Percentiles rank a stretch among this genome's conserved stretches.
These are phyloP conservation scores for Saxidomus purpurata DNA, from an alignment of 1,140 invertebrate species.

Conservation along the genomic window DNA sequence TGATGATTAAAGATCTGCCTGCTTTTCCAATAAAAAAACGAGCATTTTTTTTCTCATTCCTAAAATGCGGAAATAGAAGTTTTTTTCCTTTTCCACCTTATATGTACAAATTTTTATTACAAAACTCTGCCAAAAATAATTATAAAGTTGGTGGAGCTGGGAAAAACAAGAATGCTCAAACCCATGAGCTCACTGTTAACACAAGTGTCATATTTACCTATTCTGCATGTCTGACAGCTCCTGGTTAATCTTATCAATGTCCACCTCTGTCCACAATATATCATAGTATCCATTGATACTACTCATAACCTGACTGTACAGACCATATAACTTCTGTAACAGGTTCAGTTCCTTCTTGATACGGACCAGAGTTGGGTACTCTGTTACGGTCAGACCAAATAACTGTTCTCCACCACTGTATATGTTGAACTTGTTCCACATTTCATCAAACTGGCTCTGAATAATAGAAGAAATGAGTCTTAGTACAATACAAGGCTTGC, in stretches of 20 bases:
- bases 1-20: too few relatives aligned
- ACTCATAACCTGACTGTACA: slow-evolving; percentile 98
- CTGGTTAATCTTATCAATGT: slow-evolving; percentile 98
- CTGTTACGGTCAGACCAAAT: slow-evolving; percentile 95
- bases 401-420: slow-evolving; percentile 97
- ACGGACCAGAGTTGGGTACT: slow-evolving; percentile 95
- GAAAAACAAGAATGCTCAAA: too few relatives aligned
- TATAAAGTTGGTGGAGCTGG: too few relatives aligned
- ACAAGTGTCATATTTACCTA: slow-evolving; percentile 88
- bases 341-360: slow-evolving; percentile 97
- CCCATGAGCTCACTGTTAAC: too few relatives aligned
- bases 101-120: too few relatives aligned
- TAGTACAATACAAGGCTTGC: too few relatives aligned
- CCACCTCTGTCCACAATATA: slow-evolving; percentile 97
- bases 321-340: slow-evolving; percentile 96
- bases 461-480: not conserved
- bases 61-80: too few relatives aligned
- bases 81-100: too few relatives aligned
- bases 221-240: slow-evolving; percentile 98
- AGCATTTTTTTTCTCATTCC: too few relatives aligned
- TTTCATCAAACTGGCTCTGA: slow-evolving; percentile 95
- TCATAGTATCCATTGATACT: slow-evolving; percentile 98
- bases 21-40: too few relatives aligned
- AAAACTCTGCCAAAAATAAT: too few relatives aligned
- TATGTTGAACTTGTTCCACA: slow-evolving; percentile 96